Evolutionary conservation across 2,113 vertebrate species (phyloP), one percentile per base, ranked within the genome.

Genomic region (Actenoides hombroni): DNA sequence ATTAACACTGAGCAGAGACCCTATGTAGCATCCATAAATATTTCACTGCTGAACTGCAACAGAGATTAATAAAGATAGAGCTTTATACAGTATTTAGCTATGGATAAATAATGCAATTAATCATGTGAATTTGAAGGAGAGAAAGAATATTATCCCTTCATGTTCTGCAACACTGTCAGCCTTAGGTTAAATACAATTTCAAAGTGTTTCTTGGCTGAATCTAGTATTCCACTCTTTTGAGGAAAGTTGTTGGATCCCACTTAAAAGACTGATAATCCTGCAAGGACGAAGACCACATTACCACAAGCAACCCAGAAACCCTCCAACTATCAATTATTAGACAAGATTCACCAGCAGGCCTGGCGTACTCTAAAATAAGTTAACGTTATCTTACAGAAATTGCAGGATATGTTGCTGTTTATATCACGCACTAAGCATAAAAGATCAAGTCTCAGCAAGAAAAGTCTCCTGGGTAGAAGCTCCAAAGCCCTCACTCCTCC

Each of bases 181-280:
- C 89, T 96, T 83, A 92, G 89, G 94, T 97, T 96, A 97, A 97
- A 89, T 70, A 94, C 63, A 4, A 94, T 97, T 97, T 97, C 95
- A 94, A 96, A 97, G 96, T 91, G 21, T 46, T 90, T 96, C 75
- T 96, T 95, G 96, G 87, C 87, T 93, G 75, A 75, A 90, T 94
- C 88, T 94, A 92, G 51, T 95, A 95, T 96, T 91, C 69, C 85
- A 91, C 68, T 94, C 92, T 97, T 97, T 94, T 90, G 91, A 97
- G 94, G 63, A 96, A 97, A 94, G 70, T 76, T 95, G 71, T 88
- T 97, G 90, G 81, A 95, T 97, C 74, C 74, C 94, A 96, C 94
- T 97, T 97, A 83, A 97, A 97, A 97, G 96, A 74, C 92, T 68
- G 39, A 96, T 80, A 97, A 84, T 86, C 86, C 87, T 97, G 92